phyloP scores from a whole-genome alignment of 1,140 invertebrate species.

The Branchinecta lindahli region DNA sequence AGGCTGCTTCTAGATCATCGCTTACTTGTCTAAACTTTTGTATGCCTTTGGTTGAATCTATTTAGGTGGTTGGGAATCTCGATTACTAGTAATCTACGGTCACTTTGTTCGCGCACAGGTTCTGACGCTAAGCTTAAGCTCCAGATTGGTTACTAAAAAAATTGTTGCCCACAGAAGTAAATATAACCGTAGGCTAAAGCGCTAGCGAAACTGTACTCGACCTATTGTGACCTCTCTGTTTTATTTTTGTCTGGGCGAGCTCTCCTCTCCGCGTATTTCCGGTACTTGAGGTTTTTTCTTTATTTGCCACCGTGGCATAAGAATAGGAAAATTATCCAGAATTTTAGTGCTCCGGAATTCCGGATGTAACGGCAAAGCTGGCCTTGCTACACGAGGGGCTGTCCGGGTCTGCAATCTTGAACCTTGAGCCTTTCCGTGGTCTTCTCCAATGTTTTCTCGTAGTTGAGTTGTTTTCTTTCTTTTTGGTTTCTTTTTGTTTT shows the following conservation, averaged over 20 bases:
- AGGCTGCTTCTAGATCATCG: not conserved
- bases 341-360: too few relatives aligned
- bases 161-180: not conserved
- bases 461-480: too few relatives aligned
- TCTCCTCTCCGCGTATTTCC: conserved; percentile 1
- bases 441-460: too few relatives aligned
- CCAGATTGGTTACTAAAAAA: not conserved
- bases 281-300: not conserved
- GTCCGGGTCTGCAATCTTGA: too few relatives aligned
- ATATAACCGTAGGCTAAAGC: conserved; percentile 4
- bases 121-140: conserved; percentile 8
- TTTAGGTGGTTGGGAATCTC: not conserved
- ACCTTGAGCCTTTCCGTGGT: too few relatives aligned
- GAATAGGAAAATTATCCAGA: not conserved
- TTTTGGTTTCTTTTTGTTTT: too few relatives aligned
- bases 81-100: not conserved
- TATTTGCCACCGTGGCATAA: too few relatives aligned
- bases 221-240: not conserved
- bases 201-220: conserved; percentile 8
- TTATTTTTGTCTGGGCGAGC: conserved; percentile 1
- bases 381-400: conserved; percentile 2
- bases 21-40: conserved; percentile 1
- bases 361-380: not conserved
- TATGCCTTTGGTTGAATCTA: not conserved
- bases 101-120: not conserved